Evolutionary conservation across 2,113 vertebrate genomes (phyloP), one percentile per base, ranked within the genome.

Genomic region (Clarias magur): DNA sequence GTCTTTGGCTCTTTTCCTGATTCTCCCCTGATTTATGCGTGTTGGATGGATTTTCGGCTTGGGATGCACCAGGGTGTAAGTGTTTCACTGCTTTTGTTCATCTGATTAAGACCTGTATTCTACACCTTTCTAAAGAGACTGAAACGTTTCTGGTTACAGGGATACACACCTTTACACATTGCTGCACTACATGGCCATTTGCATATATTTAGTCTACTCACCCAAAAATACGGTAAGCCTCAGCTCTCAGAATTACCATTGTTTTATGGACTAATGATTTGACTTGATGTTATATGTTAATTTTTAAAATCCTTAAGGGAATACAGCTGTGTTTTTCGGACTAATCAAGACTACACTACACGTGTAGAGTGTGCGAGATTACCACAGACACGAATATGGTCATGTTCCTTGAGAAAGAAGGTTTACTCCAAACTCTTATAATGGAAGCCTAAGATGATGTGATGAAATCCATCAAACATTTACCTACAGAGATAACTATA

Each of bases 81-180:
- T 94, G 83, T 90, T 42, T 78, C 27, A 1, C 1, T 34, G 25
- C 59, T 82, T 38, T 16, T 60, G 3, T 78, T 27, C 12, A 78
- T 60, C 30, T 59, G 1, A 21, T 59, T 17, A 30, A 7, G 27
- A 11, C 34, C 0, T 21, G 8, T 42, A 1, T 62, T 13, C 13
- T 7, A 16, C 19, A 15, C 19, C 23, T 81, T 62, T 42, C 1
- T 23, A 81, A 62, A 42, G 62, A 83, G 4, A 68, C 62, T 84
- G 57, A 60, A 73, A n/a, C 85, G 75, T 70, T 90, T 78, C 56
- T 56, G 54, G 80, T 68, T 73, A 8, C 92, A 96, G 95, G 96
- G 96, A 42, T 96, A 96, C 80, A 96, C 96, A 10, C 93, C 96
- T 60, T 91, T 96, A 83, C 96, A 96, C 91, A 95, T 96, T 0